These are phyloP conservation scores for Otolemur crassicaudatus DNA, from an alignment of 2,797 vertebrate species.

Conservation along the genomic window DNA sequence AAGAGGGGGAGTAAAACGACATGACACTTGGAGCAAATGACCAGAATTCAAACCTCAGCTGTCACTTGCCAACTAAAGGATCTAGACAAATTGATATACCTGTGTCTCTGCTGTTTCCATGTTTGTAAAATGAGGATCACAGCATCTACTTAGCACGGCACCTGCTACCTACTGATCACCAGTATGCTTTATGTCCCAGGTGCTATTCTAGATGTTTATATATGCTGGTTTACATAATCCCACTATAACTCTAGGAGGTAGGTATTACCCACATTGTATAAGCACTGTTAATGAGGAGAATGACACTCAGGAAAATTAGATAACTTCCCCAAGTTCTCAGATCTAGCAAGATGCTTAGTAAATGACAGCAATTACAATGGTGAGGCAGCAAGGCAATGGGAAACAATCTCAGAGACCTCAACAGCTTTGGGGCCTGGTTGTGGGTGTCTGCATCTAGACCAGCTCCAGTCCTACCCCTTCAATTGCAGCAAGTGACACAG, in stretches of 20 bases:
- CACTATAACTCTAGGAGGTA: not conserved
- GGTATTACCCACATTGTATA: not conserved
- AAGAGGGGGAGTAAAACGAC: not conserved
- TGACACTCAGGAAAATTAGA: not conserved
- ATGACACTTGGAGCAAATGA: not conserved
- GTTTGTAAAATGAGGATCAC: not conserved
- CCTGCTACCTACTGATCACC: not conserved
- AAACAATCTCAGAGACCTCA: not conserved
- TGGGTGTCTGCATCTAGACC: not conserved
- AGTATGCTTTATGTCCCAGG: not conserved
- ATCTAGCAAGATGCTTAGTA: not conserved
- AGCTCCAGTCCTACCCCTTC: slow-evolving; percentile 6
- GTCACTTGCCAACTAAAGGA: not conserved
- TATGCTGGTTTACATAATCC: not conserved
- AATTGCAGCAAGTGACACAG: slow-evolving; percentile 52
- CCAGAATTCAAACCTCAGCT: not conserved
- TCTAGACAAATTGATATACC: not conserved
- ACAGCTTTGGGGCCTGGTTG: not conserved
- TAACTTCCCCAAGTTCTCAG: not conserved
- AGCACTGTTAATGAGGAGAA: slow-evolving; percentile 30
- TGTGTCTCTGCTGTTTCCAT: not conserved
- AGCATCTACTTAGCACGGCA: not conserved
- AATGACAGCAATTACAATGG: not conserved
- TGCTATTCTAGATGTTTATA: slow-evolving; percentile 5
- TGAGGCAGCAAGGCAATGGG: not conserved